Base-by-base conservation (phyloP, 2,113 vertebrate genomes). In the Neogobius melanostomus region DNA sequence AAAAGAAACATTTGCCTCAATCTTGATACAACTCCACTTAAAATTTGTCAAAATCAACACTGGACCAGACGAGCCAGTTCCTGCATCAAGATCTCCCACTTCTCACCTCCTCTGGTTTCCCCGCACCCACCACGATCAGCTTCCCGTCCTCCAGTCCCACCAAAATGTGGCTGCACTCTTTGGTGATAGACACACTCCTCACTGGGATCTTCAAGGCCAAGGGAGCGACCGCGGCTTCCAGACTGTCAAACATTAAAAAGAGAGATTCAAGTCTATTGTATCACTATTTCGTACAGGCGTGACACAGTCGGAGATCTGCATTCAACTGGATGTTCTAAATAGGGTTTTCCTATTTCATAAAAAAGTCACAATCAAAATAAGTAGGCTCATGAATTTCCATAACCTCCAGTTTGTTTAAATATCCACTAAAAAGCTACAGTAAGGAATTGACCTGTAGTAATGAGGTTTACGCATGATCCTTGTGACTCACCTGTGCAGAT, bases 81-180 rank as follows among this genome's bases (percentile, higher is more conserved):
- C 54, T 7, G 7, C 42, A 71, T 68, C 51, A 77, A 47, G 2
- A 9, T 9, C 65, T 72, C 60, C 45, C 44, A 47, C 9, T 11
- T 50, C 49, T 50, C 49, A 50, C 49, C 49, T 98, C 94, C 0
- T 95, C 90, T 0, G 97, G 97, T 85, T 97, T 95, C 65, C 97
- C 97, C 0, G 97, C 94, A 36, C 96, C 95, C 84, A 99, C 97
- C 80, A 99, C 96, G 0, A 99, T 99, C 45, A 99, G 91, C 75
- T 99, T 99, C 11, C 98, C 98, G 0, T 99, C 95, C 74, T 96
- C 95, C 69, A 98, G 86, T 14, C 97, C 97, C 86, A 98, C 95
- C 10, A 99, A 88, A 81, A 98, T 95, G 85, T 99, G 98, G 87
- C 96, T 99, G 88, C 76, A 93, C 90, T 98, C 96, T 87, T 98